These are phyloP conservation scores for Cataglyphis livida DNA, from an alignment of 2,888 invertebrate species.

Conservation along the genomic window DNA sequence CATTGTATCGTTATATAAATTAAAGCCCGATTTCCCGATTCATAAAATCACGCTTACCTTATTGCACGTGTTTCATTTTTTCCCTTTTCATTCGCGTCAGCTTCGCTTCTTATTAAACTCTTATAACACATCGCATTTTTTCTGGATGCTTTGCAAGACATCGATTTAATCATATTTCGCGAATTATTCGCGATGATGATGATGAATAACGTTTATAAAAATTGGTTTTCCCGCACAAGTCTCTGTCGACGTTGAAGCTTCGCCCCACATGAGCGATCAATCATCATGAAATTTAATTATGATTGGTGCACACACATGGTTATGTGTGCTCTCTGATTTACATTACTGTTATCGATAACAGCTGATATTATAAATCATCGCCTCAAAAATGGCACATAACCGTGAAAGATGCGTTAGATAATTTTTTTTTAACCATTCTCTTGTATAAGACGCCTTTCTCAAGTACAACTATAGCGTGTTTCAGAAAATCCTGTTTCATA, in stretches of 20 bases:
- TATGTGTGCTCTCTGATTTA: constrained; percentile 17
- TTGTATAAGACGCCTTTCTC: background rate
- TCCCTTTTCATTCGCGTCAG: constrained; percentile 7
- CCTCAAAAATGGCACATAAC: background rate
- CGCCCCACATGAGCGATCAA: constrained; percentile 52
- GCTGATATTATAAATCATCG: background rate
- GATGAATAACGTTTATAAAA: constrained; percentile 27
- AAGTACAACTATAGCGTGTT: constrained; percentile 24
- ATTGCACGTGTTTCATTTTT: constrained; percentile 4
- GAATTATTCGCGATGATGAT: constrained; percentile 28
- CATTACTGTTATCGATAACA: constrained; percentile 13
- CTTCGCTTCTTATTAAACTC: background rate
- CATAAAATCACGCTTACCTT: constrained; percentile 14
- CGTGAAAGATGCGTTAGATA: background rate
- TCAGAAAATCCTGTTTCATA: constrained; percentile 17
- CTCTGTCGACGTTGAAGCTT: constrained; percentile 1
- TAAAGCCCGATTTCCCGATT: background rate
- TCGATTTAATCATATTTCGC: constrained; percentile 22
- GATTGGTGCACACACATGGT: constrained; percentile 1
- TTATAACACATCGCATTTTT: constrained; percentile 12
- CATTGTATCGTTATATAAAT: background rate
- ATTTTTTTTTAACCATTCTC: background rate
- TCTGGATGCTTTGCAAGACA: background rate
- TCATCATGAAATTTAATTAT: constrained; percentile 58
- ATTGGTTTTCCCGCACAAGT: background rate